Evolutionary conservation across 2,888 invertebrate species (phyloP).

Genomic region (Emmelina monodactyla): DNA sequence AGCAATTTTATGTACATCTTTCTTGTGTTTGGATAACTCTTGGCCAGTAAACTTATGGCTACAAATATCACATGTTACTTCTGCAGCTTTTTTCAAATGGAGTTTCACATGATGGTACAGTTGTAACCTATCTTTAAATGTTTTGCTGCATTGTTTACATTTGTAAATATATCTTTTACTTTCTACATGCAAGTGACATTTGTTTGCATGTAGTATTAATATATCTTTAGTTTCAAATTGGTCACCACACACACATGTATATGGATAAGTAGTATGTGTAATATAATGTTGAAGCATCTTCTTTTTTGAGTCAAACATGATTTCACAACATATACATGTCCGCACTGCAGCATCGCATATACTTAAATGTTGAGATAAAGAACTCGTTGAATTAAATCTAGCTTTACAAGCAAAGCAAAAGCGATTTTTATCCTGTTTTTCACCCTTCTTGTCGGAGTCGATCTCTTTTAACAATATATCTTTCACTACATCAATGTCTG

Average conservation of each 20-base stretch:
- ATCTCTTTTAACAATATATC: constrained; percentile 37
- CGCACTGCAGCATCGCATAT: constrained; percentile 39
- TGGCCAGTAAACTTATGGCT: constrained; percentile 38
- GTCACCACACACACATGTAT: constrained; percentile 39
- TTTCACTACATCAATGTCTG: constrained; percentile 44
- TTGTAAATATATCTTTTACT: constrained; percentile 34
- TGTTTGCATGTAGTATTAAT: constrained; percentile 34
- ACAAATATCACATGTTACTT: constrained; percentile 43
- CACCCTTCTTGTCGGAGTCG: constrained; percentile 26
- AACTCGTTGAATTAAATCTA: constrained; percentile 34
- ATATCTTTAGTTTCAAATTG: constrained; percentile 32
- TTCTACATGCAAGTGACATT: constrained; percentile 30
- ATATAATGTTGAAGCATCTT: constrained; percentile 43
- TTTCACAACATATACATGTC: constrained; percentile 42
- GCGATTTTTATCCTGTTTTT: constrained; percentile 22
- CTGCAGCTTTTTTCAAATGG: constrained; percentile 36
- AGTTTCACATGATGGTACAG: constrained; percentile 44
- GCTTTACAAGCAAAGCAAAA: constrained; percentile 46
- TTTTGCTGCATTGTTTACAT: constrained; percentile 46
- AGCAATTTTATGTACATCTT: constrained; percentile 29
- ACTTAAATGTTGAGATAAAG: constrained; percentile 42
- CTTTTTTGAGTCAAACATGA: constrained; percentile 42
- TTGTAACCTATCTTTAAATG: constrained; percentile 38
- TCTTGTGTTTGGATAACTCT: constrained; percentile 34
- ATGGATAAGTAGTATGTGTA: constrained; percentile 25